Conservation (phyloP, 2,113 vertebrate species). For the Gymnocephalus cernua region DNA sequence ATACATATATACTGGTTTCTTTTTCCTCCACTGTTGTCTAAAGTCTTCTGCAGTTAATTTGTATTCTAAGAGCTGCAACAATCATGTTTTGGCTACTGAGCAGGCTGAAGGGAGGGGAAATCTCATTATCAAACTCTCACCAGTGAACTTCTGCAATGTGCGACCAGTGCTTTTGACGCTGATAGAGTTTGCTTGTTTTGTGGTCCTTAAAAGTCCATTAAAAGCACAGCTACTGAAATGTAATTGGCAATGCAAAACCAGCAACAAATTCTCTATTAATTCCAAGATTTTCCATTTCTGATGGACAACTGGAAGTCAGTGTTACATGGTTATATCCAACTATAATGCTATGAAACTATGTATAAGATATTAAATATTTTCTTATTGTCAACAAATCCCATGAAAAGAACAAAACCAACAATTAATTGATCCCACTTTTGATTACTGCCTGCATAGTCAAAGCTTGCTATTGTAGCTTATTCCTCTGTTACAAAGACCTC, state of each 20-base stretch:
- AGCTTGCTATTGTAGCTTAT: neutral
- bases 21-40: neutral
- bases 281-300: conserved; percentile 17
- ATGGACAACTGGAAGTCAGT: conserved; percentile 14
- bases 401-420: too few species aligned
- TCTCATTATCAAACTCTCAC: conserved; percentile 57
- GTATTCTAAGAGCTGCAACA: conserved; percentile 47
- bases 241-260: conserved; percentile 21
- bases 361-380: neutral
- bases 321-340: neutral
- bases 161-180: conserved; percentile 36
- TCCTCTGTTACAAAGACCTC: neutral
- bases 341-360: conserved; percentile 3
- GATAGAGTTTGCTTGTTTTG: conserved; percentile 51
- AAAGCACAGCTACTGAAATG: conserved; percentile 38
- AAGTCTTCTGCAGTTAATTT: conserved; percentile 31
- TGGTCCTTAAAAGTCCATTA: conserved; percentile 11
- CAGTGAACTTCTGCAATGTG: conserved; percentile 35
- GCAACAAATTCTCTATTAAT: neutral
- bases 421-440: too few species aligned
- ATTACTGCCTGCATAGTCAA: too few species aligned
- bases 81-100: conserved; percentile 36
- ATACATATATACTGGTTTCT: conserved; percentile 5
- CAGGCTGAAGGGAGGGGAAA: conserved; percentile 20
- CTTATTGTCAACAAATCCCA: neutral